Base-by-base conservation (phyloP, 64 coral and sea anemone species). In the Stichodactyla helianthus region DNA sequence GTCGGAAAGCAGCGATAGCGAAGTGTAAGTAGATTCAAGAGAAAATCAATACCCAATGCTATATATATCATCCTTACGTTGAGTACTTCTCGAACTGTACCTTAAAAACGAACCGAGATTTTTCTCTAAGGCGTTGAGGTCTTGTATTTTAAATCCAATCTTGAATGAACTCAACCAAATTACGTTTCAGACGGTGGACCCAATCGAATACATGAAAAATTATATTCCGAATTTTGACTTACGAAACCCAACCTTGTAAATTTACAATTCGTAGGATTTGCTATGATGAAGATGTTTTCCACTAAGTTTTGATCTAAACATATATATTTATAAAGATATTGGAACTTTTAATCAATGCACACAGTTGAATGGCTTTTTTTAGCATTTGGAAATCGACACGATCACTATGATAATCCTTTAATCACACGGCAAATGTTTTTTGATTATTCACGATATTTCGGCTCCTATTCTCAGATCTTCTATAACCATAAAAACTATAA, bases 1-100 rank as follows among this genome's bases (percentile, higher is more conserved):
- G 50, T 60, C 83, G 6, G 83, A 84, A 56, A 84, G 83, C 27
- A 20, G 6, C 23, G 83, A 84, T 84, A 84, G 83, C 83, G 83
- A 84, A 35, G 16, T 4, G 83, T 84, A 50, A 84, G 83, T 62
- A 74, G 68, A 27, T 71, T 71, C 10, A 28, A 71, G 10, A 28
- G 25, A 71, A 28, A 71, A 27, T 74, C 68, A 74, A 35, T 27
- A 74, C n/a, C n/a, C 22, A 10, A 27, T 74, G 25, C n/a, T 74
- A 23, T 35, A 74, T 65, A 44, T 44, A 58, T 15, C 55, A 58
- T 23, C 68, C 23, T 74, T 74, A 27, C 68, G 5, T 74, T 13
- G 25, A 74, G 68, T 27, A 74, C 68, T 31, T 74, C 17, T 9
- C 25, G 23, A 28, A 74, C 68, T 35, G 8, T 10, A 11, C 4